Percentiles rank a stretch among this genome's conserved stretches.
Evolutionary conservation across 2,797 vertebrate species (phyloP).

Genomic region (Varecia variegata): DNA sequence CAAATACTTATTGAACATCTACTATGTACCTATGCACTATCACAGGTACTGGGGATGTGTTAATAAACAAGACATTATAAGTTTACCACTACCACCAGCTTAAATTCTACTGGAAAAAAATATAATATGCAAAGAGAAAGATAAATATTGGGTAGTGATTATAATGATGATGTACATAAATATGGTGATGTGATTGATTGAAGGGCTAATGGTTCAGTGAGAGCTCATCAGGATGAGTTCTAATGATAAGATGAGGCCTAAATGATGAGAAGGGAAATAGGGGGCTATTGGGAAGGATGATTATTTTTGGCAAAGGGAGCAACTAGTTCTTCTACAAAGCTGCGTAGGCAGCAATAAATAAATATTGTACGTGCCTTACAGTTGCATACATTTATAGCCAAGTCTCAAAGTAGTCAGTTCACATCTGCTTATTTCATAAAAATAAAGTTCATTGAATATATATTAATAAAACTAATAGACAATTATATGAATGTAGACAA

Average conservation of each 20-base stretch:
- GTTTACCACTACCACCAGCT: background rate
- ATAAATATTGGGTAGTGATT: background rate
- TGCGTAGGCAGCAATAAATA: background rate
- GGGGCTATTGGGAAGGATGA: background rate
- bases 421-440: background rate
- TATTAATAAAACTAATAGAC: background rate
- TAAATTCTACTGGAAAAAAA: background rate
- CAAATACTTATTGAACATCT: background rate
- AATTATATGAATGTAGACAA: background rate
- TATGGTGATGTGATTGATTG: background rate
- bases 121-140: background rate
- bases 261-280: background rate
- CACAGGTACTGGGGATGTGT: background rate
- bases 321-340: background rate
- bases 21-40: no score
- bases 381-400: background rate
- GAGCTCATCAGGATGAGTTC: background rate
- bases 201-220: background rate
- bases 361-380: background rate
- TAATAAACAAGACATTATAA: background rate
- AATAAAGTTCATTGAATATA: background rate
- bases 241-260: background rate
- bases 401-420: background rate
- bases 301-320: background rate
- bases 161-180: background rate